These are phyloP conservation scores for Forbesichthys agassizii DNA, from an alignment of 2,113 vertebrate genomes.

Conservation along the genomic window DNA sequence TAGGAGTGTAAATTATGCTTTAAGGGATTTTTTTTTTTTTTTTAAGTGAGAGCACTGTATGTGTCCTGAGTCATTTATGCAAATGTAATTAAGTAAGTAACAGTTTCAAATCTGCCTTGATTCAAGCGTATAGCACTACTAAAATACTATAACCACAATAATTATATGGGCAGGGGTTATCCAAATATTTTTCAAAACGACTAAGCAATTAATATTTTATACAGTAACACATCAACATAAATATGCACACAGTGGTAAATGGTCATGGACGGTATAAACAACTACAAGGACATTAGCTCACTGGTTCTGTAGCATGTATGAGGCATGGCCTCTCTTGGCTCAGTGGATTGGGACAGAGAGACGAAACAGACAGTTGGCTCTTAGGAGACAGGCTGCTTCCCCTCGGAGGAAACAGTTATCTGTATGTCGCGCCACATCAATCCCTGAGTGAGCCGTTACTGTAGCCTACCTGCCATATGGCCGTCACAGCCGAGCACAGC, in stretches of 20 bases:
- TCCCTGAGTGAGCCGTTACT: conserved; percentile 65
- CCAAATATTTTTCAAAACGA: no score
- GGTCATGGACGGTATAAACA: not conserved
- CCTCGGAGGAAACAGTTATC: conserved; percentile 60
- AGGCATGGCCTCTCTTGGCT: conserved; percentile 31
- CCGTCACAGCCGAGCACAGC: conserved; percentile 69
- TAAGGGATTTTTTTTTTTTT: no score
- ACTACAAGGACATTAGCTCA: not conserved
- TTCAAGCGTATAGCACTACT: no score
- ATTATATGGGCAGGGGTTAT: no score
- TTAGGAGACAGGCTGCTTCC: conserved; percentile 52
- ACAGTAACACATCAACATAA: not conserved
- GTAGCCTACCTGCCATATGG: conserved; percentile 77
- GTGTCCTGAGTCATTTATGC: no score
- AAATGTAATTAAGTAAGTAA: no score
- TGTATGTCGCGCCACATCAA: conserved; percentile 56
- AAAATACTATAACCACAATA: no score
- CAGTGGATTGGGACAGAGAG: conserved; percentile 36
- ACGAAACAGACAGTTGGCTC: conserved; percentile 45
- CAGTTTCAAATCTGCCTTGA: no score
- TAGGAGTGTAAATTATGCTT: no score
- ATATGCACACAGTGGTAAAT: not conserved
- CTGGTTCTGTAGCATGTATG: not conserved
- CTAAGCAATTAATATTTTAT: no score
- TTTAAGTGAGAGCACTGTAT: no score